Base-by-base conservation (phyloP, 2,797 vertebrate genomes). In the Glossophaga mutica region DNA sequence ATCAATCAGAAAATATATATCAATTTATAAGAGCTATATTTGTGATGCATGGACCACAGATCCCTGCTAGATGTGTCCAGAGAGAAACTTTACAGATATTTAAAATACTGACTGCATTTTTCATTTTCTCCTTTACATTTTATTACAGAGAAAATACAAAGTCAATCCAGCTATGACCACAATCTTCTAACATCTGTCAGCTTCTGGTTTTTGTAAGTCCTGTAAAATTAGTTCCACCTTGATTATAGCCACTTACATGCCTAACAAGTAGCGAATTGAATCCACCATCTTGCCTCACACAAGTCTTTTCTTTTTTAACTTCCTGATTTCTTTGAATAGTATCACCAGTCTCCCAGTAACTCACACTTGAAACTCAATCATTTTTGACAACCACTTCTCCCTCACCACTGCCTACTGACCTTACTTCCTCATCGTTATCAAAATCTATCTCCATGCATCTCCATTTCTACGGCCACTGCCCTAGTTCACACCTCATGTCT, bases 291-390 rank as follows among this genome's bases (percentile, higher is more conserved):
- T 85, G 71, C 50, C 44, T 91, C 90, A 89, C 3, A 59, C 44
- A n/a, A 87, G 90, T 21, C 9, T 14, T 93, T 97, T 57, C 68
- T 83, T 86, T 89, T 78, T 87, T 70, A 79, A 94, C 83, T 95
- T 96, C 73, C 73, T 91, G 48, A 48, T 96, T 96, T 87, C 74
- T 94, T 76, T 90, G 70, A 77, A 71, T 65, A 76, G 37, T 42
- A 91, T 73, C 19, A 37, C 50, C 48, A 9, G 77, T 84, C 71
- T 93, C 24, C 59, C 34, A 68, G 67, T 68, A 90, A 82, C 48
- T 79, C 82, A 67, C 55, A 39, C 19, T 92, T 89, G 67, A 76
- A 74, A 57, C 42, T 37, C 2, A 73, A 94, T 70, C 37, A 62
- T 94, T 92, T 94, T 48, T 95, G 52, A 87, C 78, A 37, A 78